phyloP scores from a whole-genome alignment of 2,113 vertebrate species.

The Abramis brama region DNA sequence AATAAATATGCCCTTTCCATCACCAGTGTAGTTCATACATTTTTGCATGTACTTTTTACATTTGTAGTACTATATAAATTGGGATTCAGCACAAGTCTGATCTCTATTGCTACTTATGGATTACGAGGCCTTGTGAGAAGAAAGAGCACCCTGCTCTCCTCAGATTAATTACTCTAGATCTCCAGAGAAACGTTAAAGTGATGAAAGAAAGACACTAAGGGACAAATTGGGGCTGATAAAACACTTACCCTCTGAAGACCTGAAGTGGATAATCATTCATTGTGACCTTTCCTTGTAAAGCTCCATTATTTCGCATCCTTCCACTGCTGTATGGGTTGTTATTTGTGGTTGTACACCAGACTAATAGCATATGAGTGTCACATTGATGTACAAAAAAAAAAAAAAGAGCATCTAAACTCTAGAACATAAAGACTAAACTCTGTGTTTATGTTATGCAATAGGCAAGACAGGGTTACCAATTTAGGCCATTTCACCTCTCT shows the following conservation, averaged over 20 bases:
- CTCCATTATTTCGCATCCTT: constrained; percentile 19
- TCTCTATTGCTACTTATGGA: neutral
- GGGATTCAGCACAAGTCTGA: neutral
- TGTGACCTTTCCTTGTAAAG: constrained; percentile 25
- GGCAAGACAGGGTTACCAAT: neutral
- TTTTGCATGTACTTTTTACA: neutral
- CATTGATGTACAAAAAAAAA: neutral
- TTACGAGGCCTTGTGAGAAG: neutral
- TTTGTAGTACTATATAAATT: neutral
- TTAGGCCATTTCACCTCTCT: neutral
- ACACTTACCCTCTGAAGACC: neutral
- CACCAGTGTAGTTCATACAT: neutral
- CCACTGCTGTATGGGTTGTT: neutral
- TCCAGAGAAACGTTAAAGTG: constrained; percentile 58
- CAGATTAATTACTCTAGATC: constrained; percentile 64
- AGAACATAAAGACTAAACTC: neutral
- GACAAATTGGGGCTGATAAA: constrained; percentile 36
- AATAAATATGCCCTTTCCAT: neutral
- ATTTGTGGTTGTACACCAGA: neutral
- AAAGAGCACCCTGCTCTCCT: neutral
- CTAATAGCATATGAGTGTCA: neutral
- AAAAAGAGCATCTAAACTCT: neutral
- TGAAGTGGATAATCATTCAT: constrained; percentile 3
- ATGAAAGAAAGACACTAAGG: constrained; percentile 64
- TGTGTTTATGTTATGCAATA: neutral